phyloP scores from a whole-genome alignment of 2,113 vertebrate genomes.

The Alaudala cheleensis region DNA sequence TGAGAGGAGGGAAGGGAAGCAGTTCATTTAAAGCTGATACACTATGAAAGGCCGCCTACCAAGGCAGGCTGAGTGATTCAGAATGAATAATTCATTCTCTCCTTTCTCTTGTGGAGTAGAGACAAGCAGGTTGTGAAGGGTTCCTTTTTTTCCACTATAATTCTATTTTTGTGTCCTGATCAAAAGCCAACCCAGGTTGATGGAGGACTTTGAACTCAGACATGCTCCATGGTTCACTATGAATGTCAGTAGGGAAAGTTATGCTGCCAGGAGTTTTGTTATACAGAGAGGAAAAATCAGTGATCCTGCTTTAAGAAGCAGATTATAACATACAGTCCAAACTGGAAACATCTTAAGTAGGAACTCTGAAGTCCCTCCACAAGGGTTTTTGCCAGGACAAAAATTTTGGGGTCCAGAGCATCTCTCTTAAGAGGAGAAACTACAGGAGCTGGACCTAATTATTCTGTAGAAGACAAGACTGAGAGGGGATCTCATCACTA shows the following conservation, averaged over 20 bases:
- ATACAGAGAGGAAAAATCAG: not conserved
- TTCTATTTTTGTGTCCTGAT: not conserved
- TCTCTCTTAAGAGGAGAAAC: not conserved
- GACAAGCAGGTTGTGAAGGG: not conserved
- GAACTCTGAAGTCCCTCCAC: not conserved
- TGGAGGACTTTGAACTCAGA: not conserved
- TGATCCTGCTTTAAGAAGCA: not conserved
- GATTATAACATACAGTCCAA: not conserved
- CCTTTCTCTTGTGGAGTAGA: not conserved
- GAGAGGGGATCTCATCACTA: not conserved
- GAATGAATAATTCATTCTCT: slow-evolving; percentile 40
- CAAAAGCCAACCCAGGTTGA: not conserved
- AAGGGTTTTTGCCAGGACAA: not conserved
- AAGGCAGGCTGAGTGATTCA: slow-evolving; percentile 10
- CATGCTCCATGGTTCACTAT: not conserved
- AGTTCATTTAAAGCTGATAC: not conserved
- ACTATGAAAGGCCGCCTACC: not conserved
- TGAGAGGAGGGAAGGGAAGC: not conserved
- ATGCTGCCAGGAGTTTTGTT: not conserved
- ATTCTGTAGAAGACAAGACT: not conserved
- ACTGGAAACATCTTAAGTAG: not conserved
- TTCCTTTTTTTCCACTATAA: not conserved
- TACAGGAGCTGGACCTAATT: not conserved
- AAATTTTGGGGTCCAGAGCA: not conserved
- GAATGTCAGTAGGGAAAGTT: not conserved